Conservation (phyloP, 2,113 vertebrate species). For the Corythaixoides concolor region DNA sequence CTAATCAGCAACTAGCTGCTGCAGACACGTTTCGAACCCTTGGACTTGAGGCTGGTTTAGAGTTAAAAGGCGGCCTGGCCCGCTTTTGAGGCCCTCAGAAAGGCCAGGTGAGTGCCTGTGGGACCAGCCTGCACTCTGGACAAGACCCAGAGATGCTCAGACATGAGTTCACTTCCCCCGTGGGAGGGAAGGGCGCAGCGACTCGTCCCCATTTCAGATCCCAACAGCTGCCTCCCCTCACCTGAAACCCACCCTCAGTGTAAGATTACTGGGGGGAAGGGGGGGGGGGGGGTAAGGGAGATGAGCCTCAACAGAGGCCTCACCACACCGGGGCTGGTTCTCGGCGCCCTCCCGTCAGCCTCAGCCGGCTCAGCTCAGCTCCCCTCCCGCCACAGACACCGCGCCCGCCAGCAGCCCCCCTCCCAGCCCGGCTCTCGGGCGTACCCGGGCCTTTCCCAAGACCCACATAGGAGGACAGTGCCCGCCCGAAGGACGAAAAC, state of each 20-base stretch:
- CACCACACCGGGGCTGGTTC: background rate
- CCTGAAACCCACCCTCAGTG: fast-evolving
- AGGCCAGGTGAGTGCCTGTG: background rate
- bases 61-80: background rate
- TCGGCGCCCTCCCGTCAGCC: background rate
- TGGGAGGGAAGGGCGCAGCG: fast-evolving
- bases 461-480: background rate
- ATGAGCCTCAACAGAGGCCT: too few relatives aligned
- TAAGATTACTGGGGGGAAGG: fast-evolving
- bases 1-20: background rate
- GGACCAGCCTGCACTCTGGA: fast-evolving
- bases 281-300: background rate
- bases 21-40: background rate
- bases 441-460: background rate
- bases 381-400: background rate
- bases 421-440: background rate
- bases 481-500: background rate
- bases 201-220: background rate
- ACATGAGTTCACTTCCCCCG: fast-evolving
- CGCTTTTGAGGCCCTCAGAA: background rate
- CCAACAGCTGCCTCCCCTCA: background rate
- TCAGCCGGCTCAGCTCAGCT: background rate
- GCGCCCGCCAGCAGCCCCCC: background rate
- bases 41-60: background rate
- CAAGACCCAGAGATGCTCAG: background rate